A percentile compares a stretch with the other conserved stretches of the same genome.
These are phyloP conservation scores for Hypercompe scribonia DNA, from an alignment of 2,888 invertebrate species.

Conservation along the genomic window DNA sequence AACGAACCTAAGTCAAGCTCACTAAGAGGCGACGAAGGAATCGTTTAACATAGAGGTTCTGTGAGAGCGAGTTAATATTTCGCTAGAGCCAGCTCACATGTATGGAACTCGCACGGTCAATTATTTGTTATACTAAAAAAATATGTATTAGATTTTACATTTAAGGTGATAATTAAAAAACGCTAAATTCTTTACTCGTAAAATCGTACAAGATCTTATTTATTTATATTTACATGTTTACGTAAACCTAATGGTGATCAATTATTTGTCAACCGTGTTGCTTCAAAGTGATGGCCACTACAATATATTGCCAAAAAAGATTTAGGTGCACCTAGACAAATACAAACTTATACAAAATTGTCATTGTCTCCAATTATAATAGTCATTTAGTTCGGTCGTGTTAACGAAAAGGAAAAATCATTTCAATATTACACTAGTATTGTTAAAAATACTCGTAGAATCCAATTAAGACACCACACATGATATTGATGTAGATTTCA, in stretches of 20 bases:
- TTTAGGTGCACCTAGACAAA: neutral
- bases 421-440: neutral
- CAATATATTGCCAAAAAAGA: conserved; percentile 11
- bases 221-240: neutral
- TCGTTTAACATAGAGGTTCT: too few species aligned
- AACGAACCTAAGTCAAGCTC: too few species aligned
- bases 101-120: too few species aligned
- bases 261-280: neutral
- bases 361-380: neutral
- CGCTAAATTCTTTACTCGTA: neutral
- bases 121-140: too few species aligned
- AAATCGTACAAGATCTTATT: neutral
- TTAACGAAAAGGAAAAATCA: neutral
- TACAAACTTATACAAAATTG: neutral
- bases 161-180: neutral
- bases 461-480: neutral
- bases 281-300: neutral
- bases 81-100: too few species aligned
- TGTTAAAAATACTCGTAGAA: too few species aligned
- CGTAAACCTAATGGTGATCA: neutral
- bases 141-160: neutral
- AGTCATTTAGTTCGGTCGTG: neutral
- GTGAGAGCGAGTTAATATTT: too few species aligned
- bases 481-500: neutral
- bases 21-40: too few species aligned